A percentile compares a stretch with the other conserved stretches of the same genome.
Conservation (phyloP, 2,113 vertebrate genomes). For the Eidolon helvum region DNA sequence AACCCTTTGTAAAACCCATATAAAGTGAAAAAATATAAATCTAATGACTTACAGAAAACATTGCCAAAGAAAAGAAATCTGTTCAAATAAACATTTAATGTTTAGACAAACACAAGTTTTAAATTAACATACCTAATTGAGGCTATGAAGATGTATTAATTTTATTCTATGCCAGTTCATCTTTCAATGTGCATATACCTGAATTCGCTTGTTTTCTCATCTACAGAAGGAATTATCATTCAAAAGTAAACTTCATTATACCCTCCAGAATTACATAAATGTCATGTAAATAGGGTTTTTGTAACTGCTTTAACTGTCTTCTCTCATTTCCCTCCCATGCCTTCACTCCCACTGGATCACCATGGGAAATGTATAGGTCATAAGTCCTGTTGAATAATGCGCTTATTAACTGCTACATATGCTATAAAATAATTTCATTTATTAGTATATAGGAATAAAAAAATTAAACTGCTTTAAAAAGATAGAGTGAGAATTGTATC, state of each 20-base stretch:
- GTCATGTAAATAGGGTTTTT: neutral
- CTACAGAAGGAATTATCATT: constrained; percentile 80
- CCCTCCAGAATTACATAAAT: neutral
- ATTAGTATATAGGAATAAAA: neutral
- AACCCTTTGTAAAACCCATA: neutral
- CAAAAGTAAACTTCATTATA: constrained; percentile 12
- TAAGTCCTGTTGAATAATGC: neutral
- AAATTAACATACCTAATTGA: constrained; percentile 59
- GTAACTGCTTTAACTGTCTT: neutral
- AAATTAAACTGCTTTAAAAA: constrained; percentile 4
- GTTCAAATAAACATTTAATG: constrained; percentile 15
- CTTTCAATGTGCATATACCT: constrained; percentile 88
- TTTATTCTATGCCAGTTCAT: constrained; percentile 91
- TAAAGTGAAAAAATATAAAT: neutral
- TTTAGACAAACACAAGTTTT: constrained; percentile 10
- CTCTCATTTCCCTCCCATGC: neutral
- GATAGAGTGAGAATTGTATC: neutral
- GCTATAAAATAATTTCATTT: neutral
- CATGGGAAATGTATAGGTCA: neutral
- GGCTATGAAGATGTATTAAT: constrained; percentile 80
- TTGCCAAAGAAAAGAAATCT: neutral
- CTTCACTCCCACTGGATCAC: neutral
- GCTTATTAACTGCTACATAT: neutral
- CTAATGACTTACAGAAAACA: constrained; percentile 34
- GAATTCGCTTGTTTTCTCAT: constrained; percentile 91